Evolutionary conservation across 2,888 invertebrate genomes (phyloP), one percentile per base, ranked within the genome.

Genomic region (Cephalotes varians): DNA sequence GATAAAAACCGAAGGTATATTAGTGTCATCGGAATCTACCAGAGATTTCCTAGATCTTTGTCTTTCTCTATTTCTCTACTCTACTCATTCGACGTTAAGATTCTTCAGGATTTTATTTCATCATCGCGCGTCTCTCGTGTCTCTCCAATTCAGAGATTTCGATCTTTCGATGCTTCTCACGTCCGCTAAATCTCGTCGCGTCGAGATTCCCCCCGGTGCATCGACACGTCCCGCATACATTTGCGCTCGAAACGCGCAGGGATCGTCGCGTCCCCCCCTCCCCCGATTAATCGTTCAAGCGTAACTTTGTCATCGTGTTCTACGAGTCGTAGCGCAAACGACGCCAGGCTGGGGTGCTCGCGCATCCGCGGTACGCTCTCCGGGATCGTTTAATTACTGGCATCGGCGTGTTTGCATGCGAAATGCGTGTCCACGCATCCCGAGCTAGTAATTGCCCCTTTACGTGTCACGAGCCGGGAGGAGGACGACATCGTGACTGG

Each of bases 251-350:
- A 21, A 67, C 31, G 25, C 44, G 28, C 44, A 18, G 28, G 40
- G 12, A 64, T 54, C 62, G 58, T 56, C 72, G 40, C 28, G n/a
- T 25, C 12, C 51, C 51, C 49, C 56, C 51, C 51, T 44, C 56
- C 82, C 51, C 71, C 79, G 81, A 84, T 81, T 87, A 86, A 87
- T 84, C 84, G 83, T 84, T 87, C 84, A 51, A 77, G 81, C 83
- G 85, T 79, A 83, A 83, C 85, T 83, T 85, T 85, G 85, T 86
- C 64, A 76, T 76, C 83, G 72, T 83, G 83, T 71, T 34, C 31
- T 34, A 77, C 77, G 56, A 77, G 54, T 67, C 65, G 65, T 56
- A 56, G 21, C 77, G 56, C 67, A 51, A 67, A 56, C 56, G 67
- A 76, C 51, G 40, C 40, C 54, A 18, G 31, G 40, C 25, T 7